Conservation (phyloP, 1,140 invertebrate genomes). For the Chlorops oryzae region DNA sequence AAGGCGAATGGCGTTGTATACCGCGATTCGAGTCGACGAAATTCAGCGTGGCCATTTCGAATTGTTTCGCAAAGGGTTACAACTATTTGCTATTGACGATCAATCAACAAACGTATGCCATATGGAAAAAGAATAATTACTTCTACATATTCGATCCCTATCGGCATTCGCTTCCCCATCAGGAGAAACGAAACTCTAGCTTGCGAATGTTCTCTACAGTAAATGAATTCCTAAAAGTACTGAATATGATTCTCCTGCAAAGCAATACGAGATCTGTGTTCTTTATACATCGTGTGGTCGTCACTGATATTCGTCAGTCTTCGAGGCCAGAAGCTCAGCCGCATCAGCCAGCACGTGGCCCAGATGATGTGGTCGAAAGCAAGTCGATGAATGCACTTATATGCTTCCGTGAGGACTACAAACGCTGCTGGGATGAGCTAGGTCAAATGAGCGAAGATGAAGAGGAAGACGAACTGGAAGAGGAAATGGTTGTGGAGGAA, state of each 20-base stretch:
- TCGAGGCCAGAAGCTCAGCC: slow-evolving; percentile 27
- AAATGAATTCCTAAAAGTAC: slow-evolving; percentile 26
- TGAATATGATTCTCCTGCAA: slow-evolving; percentile 33
- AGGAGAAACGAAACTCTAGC: too few species aligned
- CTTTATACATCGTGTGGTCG: slow-evolving; percentile 23
- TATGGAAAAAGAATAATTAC: slow-evolving; percentile 34
- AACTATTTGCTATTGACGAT: slow-evolving; percentile 34
- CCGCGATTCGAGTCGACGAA: slow-evolving; percentile 32
- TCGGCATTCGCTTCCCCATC: slow-evolving; percentile 26
- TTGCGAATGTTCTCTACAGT: slow-evolving; percentile 36
- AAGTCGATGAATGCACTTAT: slow-evolving; percentile 27
- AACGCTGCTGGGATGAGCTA: slow-evolving; percentile 18
- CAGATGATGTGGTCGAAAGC: slow-evolving; percentile 11
- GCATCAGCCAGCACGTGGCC: too few species aligned
- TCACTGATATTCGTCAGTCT: slow-evolving; percentile 23
- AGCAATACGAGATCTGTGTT: slow-evolving; percentile 28
- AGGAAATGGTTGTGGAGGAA: too few species aligned
- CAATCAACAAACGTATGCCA: slow-evolving; percentile 32
- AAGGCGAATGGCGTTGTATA: slow-evolving; percentile 24
- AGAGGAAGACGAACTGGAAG: slow-evolving; percentile 18
- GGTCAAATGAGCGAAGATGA: slow-evolving; percentile 29
- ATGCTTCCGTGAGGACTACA: slow-evolving; percentile 26
- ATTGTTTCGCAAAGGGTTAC: slow-evolving; percentile 10
- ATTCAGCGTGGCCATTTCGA: slow-evolving; percentile 18
- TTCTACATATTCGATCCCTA: slow-evolving; percentile 41